These are phyloP conservation scores for Lepeophtheirus salmonis DNA, from an alignment of 1,140 invertebrate species.

Conservation along the genomic window DNA sequence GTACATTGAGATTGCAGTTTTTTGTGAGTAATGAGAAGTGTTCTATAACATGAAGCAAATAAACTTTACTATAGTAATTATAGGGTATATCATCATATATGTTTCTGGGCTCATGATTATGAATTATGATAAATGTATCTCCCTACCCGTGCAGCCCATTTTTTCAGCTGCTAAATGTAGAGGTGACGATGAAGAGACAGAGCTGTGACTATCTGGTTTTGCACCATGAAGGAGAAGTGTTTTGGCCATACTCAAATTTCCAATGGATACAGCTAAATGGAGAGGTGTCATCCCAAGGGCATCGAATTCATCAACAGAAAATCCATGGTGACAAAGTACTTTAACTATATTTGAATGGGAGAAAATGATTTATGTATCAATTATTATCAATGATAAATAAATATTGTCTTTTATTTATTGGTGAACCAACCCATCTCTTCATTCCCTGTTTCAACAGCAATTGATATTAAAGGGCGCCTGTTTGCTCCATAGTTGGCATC, in stretches of 20 bases:
- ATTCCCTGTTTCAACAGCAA: background rate
- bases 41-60: too few relatives aligned
- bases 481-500: background rate
- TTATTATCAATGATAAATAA: background rate
- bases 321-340: background rate
- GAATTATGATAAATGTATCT: background rate
- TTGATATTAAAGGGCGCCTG: background rate
- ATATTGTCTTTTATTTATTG: too few relatives aligned
- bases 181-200: background rate
- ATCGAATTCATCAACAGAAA: background rate
- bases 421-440: background rate
- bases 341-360: background rate
- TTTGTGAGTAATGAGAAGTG: too few relatives aligned
- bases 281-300: background rate
- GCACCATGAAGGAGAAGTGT: background rate
- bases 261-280: background rate
- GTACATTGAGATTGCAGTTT: background rate
- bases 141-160: background rate
- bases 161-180: background rate
- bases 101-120: background rate
- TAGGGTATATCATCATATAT: too few relatives aligned
- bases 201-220: background rate
- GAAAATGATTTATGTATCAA: background rate
- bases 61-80: too few relatives aligned
- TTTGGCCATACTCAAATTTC: background rate